Evolutionary conservation across 2,888 invertebrate genomes (phyloP).

Genomic region (Marronus borbonicus): DNA sequence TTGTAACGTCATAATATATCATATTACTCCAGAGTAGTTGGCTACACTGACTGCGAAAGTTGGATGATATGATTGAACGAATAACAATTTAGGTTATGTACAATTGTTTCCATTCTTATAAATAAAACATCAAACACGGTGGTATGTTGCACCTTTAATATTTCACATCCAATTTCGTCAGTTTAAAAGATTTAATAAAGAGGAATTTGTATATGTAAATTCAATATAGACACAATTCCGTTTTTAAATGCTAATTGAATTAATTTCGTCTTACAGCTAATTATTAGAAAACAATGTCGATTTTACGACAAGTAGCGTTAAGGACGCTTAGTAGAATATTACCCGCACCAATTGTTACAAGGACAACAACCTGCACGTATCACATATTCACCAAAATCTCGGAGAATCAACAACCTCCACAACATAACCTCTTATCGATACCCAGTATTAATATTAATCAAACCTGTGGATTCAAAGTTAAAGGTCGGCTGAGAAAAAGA

Average conservation of each 20-base stretch:
- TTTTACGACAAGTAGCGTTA: slow-evolving; percentile 15
- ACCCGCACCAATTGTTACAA: neutral
- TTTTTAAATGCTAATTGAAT: neutral
- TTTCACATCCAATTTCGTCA: no score
- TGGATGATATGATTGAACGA: no score
- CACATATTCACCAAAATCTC: slow-evolving; percentile 17
- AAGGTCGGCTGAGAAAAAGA: slow-evolving; percentile 77
- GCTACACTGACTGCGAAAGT: no score
- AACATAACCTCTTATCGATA: slow-evolving; percentile 30
- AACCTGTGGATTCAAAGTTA: slow-evolving; percentile 80
- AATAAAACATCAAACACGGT: no score
- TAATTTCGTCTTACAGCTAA: neutral
- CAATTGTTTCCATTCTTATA: no score
- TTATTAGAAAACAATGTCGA: slow-evolving; percentile 7
- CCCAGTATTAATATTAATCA: slow-evolving; percentile 55
- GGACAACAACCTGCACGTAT: neutral
- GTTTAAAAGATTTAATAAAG: no score
- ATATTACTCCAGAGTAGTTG: no score
- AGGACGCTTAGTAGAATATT: neutral
- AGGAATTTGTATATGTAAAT: no score
- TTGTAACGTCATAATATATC: no score
- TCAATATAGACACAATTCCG: no score
- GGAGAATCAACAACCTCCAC: slow-evolving; percentile 5
- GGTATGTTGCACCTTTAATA: no score
- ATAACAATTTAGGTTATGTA: no score